A percentile compares a stretch with the other conserved stretches of the same genome.
phyloP scores from a whole-genome alignment of 2,113 vertebrate species.

The Centropus bengalensis region DNA sequence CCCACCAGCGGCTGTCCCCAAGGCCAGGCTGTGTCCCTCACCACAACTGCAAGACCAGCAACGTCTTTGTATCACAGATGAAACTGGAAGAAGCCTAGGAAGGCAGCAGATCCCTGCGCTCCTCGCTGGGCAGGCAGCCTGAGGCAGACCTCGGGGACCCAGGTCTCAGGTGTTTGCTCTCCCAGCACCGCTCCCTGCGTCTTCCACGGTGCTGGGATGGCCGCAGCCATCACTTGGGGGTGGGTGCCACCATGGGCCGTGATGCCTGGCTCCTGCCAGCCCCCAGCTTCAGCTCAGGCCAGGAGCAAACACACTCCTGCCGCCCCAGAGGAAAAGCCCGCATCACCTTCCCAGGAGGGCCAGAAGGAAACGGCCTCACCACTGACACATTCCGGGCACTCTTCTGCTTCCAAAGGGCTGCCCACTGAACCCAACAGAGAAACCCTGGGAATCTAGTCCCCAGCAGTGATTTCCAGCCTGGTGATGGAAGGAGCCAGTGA shows the following conservation, averaged over 20 bases:
- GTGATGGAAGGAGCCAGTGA: not conserved
- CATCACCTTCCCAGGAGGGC: not conserved
- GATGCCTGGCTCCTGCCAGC: not conserved
- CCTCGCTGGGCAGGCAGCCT: not conserved
- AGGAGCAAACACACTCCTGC: not conserved
- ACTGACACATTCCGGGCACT: not conserved
- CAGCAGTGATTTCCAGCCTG: not conserved
- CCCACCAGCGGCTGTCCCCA: not conserved
- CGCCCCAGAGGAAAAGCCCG: not conserved
- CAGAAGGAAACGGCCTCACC: rapidly evolving
- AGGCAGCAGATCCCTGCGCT: not conserved
- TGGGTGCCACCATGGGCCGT: rapidly evolving
- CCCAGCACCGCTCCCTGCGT: rapidly evolving
- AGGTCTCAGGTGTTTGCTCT: rapidly evolving
- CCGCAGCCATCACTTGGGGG: rapidly evolving
- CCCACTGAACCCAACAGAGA: not conserved
- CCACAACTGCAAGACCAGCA: not conserved
- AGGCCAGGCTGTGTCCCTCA: not conserved
- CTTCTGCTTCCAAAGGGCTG: not conserved
- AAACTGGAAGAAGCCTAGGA: not conserved
- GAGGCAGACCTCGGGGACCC: not conserved
- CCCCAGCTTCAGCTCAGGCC: not conserved
- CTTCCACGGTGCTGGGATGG: rapidly evolving
- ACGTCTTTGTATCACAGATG: not conserved
- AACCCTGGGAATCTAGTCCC: not conserved